Percentiles rank a stretch among this genome's conserved stretches.
Evolutionary conservation across 2,113 vertebrate genomes (phyloP).

Genomic region (Burhinus bistriatus): DNA sequence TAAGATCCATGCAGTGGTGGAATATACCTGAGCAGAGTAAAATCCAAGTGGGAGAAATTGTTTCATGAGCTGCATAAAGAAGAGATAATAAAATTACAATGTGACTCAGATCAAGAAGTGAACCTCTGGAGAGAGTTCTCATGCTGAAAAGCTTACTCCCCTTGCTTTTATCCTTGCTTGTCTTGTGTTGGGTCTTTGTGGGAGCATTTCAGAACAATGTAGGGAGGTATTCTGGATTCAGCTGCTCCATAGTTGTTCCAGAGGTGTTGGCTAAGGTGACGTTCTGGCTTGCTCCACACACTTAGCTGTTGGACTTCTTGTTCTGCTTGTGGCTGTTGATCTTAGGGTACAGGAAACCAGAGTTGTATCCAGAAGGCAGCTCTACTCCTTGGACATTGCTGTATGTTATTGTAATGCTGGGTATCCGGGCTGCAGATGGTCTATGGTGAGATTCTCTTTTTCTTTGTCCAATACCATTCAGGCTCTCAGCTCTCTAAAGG

Average conservation of each 20-base stretch:
- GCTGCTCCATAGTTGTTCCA: neutral
- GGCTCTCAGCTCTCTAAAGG: constrained; percentile 24
- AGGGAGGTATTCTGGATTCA: neutral
- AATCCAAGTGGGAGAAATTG: neutral
- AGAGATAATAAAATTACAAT: neutral
- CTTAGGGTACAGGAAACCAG: constrained; percentile 14
- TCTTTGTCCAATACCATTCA: constrained; percentile 17
- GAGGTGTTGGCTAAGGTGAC: neutral
- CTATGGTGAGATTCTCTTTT: neutral
- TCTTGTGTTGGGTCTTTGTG: neutral
- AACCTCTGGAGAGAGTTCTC: neutral
- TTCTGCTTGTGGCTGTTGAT: constrained; percentile 19
- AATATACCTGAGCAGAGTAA: neutral
- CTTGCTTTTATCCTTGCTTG: neutral
- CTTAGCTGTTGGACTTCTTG: constrained; percentile 7
- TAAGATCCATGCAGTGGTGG: neutral
- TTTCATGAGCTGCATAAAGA: neutral
- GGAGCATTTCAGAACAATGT: neutral
- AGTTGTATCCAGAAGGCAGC: neutral
- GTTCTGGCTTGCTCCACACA: neutral
- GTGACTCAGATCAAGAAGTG: neutral
- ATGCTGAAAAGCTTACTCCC: neutral
- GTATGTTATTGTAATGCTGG: constrained; percentile 59
- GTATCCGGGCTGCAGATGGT: constrained; percentile 35
- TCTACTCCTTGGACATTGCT: constrained; percentile 35